phyloP scores from a whole-genome alignment of 2,888 invertebrate species.

The Malthinus flaveolus region DNA sequence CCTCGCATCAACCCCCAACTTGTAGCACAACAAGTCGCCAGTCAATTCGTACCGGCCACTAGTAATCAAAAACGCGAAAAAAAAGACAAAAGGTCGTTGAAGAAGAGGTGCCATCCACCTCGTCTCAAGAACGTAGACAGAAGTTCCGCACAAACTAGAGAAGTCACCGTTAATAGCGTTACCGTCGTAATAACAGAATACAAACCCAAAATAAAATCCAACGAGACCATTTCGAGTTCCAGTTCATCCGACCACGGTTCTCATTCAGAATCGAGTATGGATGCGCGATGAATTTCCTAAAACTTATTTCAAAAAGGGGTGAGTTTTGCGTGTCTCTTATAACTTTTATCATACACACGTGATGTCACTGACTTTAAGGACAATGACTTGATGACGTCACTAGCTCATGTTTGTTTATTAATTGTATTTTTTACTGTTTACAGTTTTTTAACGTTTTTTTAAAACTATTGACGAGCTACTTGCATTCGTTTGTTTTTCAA shows the following conservation, averaged over 20 bases:
- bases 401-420: conserved; percentile 18
- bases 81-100: conserved; percentile 49
- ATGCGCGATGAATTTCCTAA: conserved; percentile 46
- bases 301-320: conserved; percentile 24
- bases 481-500: no score
- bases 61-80: conserved; percentile 59
- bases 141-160: conserved; percentile 89
- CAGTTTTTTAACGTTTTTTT: background rate
- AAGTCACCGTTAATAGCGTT: conserved; percentile 95
- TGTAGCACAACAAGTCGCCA: conserved; percentile 91
- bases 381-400: conserved; percentile 33
- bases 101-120: conserved; percentile 65
- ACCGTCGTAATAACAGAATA: conserved; percentile 97
- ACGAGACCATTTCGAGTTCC: conserved; percentile 50
- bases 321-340: conserved; percentile 26
- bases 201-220: conserved; percentile 69
- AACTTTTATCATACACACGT: background rate
- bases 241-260: conserved; percentile 55
- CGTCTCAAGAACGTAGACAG: conserved; percentile 91
- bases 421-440: conserved; percentile 11
- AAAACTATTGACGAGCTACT: no score
- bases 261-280: conserved; percentile 55
- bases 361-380: conserved; percentile 33
- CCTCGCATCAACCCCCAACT: conserved; percentile 96
- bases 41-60: conserved; percentile 62